Conservation (phyloP, 2,113 vertebrate species). For the Amphilophus citrinellus region DNA sequence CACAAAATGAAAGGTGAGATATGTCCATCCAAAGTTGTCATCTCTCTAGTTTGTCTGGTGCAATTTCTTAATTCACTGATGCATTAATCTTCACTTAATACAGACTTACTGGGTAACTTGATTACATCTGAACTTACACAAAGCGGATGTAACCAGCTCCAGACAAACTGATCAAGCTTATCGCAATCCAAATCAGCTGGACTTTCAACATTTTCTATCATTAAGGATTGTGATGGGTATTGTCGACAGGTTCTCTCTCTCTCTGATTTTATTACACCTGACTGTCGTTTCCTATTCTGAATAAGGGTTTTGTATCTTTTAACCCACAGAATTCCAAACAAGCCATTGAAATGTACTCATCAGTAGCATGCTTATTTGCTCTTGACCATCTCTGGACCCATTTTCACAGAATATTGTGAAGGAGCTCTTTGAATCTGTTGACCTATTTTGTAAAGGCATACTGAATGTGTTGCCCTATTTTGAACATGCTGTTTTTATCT, state of each 20-base stretch:
- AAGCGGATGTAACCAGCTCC: not conserved
- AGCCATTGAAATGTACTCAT: not conserved
- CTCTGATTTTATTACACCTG: not conserved
- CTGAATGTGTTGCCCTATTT: constrained; percentile 21
- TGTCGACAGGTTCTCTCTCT: not conserved
- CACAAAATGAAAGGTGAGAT: not conserved
- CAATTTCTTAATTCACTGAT: not conserved
- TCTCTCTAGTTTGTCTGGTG: not conserved
- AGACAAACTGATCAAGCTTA: not conserved
- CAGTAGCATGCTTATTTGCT: not conserved
- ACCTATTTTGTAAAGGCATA: constrained; percentile 5
- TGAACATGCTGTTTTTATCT: constrained; percentile 31
- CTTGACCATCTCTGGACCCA: not conserved
- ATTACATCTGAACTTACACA: not conserved
- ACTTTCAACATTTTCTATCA: not conserved
- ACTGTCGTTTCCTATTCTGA: not conserved
- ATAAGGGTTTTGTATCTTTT: not conserved
- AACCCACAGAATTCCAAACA: not conserved
- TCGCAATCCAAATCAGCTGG: not conserved
- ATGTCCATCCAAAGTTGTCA: not conserved
- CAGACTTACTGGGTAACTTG: not conserved
- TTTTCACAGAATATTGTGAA: not conserved
- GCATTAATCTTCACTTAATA: not conserved
- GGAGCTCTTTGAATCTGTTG: constrained; percentile 4
- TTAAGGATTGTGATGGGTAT: not conserved